Evolutionary conservation across 2,113 vertebrate genomes (phyloP), one percentile per base, ranked within the genome.

Genomic region (Pitta sordida): DNA sequence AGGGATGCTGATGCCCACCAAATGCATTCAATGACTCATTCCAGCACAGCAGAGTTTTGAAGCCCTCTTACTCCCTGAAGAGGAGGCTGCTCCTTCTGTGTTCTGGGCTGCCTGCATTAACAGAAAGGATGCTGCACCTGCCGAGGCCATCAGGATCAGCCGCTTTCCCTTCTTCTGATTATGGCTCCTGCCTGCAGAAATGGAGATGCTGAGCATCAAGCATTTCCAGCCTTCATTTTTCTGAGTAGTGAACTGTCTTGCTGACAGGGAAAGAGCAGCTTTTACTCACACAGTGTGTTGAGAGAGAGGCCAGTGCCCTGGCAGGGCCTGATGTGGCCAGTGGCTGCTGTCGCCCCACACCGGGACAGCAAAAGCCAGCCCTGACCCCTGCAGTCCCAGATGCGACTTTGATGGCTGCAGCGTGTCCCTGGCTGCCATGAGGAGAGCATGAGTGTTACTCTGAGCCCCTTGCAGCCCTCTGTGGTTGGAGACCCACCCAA

Each of bases 271-370:
- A 58, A 65, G 73, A 78, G 78, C 64, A n/a, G 29, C 68, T 83
- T 49, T 46, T 68, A 36, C 44, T 43, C 29, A 9, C 34, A 16
- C 1, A 1, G 34, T 64, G 34, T 6, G 43, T 43, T 29, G 9
- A 32, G 58, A 49, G 59, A 67, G 34, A 34, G 51, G 43, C 48
- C 51, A 1, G 19, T 48, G 85, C 44, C 85, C 53, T 36, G 26
- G 29, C 29, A 24, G 37, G 19, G 39, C 27, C 56, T 15, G 36
- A 49, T 32, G 44, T 56, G 88, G 69, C 32, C 13, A 2, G 3
- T 0, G 0, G 29, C 59, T 85, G 64, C 53, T 60, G 24, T 26
- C 27, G 46, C 26, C 63, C 30, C 1, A 0, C 15, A 1, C 0
- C 36, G 75, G 71, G 74, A 39, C 7, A 64, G 83, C 32, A 27